Evolutionary conservation across 2,888 invertebrate species (phyloP).

Genomic region (Crioceris asparagi): DNA sequence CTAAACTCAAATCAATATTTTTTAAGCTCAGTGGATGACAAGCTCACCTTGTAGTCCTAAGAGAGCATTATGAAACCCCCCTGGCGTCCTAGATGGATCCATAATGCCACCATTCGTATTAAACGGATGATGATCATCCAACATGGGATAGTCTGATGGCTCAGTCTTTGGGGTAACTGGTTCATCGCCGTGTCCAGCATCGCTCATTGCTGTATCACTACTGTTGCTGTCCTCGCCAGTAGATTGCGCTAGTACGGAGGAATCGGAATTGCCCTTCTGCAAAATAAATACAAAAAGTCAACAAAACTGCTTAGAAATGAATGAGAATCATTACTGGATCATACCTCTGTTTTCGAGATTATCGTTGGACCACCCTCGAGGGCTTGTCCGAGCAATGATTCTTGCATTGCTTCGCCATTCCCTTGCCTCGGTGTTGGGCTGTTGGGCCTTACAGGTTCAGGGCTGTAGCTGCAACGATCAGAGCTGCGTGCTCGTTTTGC

Average conservation of each 20-base stretch:
- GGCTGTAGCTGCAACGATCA: conserved; percentile 34
- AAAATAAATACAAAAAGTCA: conserved; percentile 3
- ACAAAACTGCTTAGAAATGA: not conserved
- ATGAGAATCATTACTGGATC: not conserved
- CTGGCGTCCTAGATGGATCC: conserved; percentile 57
- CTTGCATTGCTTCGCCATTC: conserved; percentile 52
- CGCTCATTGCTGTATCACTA: conserved; percentile 66
- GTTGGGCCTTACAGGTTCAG: conserved; percentile 38
- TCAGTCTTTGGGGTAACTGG: conserved; percentile 64
- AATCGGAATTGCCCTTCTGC: conserved; percentile 40
- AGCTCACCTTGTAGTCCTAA: conserved; percentile 67
- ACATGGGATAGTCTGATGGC: conserved; percentile 55
- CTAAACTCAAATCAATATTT: too few relatives aligned
- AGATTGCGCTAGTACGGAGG: conserved; percentile 53
- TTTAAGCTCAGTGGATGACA: too few relatives aligned
- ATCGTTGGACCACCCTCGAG: conserved; percentile 62
- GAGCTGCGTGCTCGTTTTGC: conserved; percentile 62
- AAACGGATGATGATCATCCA: conserved; percentile 52
- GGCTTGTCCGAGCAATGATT: conserved; percentile 65
- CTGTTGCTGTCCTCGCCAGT: conserved; percentile 77
- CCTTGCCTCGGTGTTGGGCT: conserved; percentile 41
- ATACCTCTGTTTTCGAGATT: conserved; percentile 36
- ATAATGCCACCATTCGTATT: conserved; percentile 50
- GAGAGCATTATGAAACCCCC: conserved; percentile 69
- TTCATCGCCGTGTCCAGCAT: conserved; percentile 40